These are phyloP conservation scores for Pollimyrus isidori DNA, from an alignment of 2,113 vertebrate genomes.

Conservation along the genomic window DNA sequence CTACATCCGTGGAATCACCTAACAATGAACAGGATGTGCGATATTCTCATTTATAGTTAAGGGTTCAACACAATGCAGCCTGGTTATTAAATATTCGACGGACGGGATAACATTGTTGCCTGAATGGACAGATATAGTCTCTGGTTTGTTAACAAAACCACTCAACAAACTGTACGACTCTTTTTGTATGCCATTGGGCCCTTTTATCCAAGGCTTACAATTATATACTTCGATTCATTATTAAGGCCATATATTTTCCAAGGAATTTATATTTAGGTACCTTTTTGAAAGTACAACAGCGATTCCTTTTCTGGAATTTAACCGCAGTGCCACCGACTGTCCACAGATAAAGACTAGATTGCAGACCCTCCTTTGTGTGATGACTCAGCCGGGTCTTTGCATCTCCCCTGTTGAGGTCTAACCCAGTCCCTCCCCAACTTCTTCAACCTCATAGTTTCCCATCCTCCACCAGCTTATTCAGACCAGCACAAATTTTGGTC, in stretches of 20 bases:
- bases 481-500: constrained; percentile 73
- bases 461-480: constrained; percentile 81
- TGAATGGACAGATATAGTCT: neutral
- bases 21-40: neutral
- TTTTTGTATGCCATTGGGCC: neutral
- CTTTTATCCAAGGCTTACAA: neutral
- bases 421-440: constrained; percentile 42
- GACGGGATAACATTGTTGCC: neutral
- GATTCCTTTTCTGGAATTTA: neutral
- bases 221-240: neutral
- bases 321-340: neutral
- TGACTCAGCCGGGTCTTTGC: neutral
- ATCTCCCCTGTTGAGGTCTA: constrained; percentile 10
- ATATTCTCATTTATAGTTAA: neutral
- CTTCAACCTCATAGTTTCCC: constrained; percentile 64
- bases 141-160: neutral
- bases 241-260: neutral
- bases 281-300: constrained; percentile 10
- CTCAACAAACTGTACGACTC: neutral
- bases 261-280: neutral
- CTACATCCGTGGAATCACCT: neutral
- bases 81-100: neutral
- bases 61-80: neutral
- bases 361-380: neutral
- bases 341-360: neutral